Conservation (phyloP, 2,888 invertebrate genomes). For the Harpalus rufipes region DNA sequence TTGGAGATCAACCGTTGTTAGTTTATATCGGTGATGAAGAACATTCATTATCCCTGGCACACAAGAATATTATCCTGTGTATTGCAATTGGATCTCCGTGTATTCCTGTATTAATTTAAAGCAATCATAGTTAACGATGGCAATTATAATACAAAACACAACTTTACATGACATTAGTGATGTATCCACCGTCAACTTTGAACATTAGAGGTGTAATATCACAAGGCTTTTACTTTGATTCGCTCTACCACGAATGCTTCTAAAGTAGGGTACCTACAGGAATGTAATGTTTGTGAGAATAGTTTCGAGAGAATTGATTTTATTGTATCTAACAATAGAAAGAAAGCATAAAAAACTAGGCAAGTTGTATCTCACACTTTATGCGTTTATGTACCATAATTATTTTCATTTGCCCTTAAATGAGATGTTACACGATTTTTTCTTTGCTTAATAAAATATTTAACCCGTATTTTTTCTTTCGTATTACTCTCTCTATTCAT, state of each 20-base stretch:
- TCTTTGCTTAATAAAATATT: no score
- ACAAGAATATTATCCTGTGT: not conserved
- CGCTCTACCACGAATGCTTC: not conserved
- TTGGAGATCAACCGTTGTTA: not conserved
- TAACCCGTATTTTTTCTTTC: no score
- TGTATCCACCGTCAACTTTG: not conserved
- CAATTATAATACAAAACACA: not conserved
- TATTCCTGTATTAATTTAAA: not conserved
- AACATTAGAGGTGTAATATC: constrained; percentile 2
- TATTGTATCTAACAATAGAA: not conserved
- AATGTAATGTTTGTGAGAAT: not conserved
- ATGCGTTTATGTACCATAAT: no score
- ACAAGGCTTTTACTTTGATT: not conserved
- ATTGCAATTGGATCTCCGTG: not conserved
- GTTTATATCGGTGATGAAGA: not conserved
- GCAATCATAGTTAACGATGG: constrained; percentile 1
- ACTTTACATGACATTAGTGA: constrained; percentile 2
- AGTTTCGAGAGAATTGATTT: not conserved
- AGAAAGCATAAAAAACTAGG: no score
- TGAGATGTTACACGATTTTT: no score
- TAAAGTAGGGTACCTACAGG: not conserved
- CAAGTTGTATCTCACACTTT: no score
- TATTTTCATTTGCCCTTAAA: no score
- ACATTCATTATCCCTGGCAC: not conserved
- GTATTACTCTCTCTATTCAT: no score